These are phyloP conservation scores for Lasius fuliginosus DNA, from an alignment of 2,888 invertebrate species.

Conservation along the genomic window DNA sequence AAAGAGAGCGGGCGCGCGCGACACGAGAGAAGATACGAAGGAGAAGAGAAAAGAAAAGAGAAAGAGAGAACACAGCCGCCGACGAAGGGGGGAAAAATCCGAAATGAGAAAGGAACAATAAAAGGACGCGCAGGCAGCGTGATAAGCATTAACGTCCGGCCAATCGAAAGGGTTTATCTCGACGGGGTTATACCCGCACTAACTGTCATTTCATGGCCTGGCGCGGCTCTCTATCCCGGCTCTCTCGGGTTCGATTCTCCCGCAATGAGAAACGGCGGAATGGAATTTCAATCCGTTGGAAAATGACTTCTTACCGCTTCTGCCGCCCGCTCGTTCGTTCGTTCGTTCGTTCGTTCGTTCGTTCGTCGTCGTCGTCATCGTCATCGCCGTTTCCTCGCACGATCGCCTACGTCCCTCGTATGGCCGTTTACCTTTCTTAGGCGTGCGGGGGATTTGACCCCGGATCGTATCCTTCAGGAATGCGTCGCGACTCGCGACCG, in stretches of 20 bases:
- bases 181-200: slow-evolving; percentile 52
- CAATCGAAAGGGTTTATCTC: slow-evolving; percentile 61
- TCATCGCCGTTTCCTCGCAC: slow-evolving; percentile 11
- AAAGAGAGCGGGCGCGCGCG: background rate
- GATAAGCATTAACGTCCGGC: slow-evolving; percentile 66
- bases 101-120: slow-evolving; percentile 60
- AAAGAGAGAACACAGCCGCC: background rate
- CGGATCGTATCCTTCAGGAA: slow-evolving; percentile 47
- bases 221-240: background rate
- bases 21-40: background rate
- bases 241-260: slow-evolving; percentile 34
- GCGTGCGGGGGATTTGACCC: slow-evolving; percentile 37
- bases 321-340: background rate
- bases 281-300: slow-evolving; percentile 65
- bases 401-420: slow-evolving; percentile 13
- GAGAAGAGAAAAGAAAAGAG: background rate
- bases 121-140: slow-evolving; percentile 46
- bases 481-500: slow-evolving; percentile 11
- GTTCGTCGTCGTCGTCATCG: background rate
- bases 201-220: slow-evolving; percentile 62
- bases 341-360: background rate
- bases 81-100: slow-evolving; percentile 13
- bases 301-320: slow-evolving; percentile 59
- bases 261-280: slow-evolving; percentile 54
- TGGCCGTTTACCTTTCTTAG: slow-evolving; percentile 42